Evolutionary conservation across 2,113 vertebrate species (phyloP), one percentile per base, ranked within the genome.

Genomic region (Myotis lucifugus): DNA sequence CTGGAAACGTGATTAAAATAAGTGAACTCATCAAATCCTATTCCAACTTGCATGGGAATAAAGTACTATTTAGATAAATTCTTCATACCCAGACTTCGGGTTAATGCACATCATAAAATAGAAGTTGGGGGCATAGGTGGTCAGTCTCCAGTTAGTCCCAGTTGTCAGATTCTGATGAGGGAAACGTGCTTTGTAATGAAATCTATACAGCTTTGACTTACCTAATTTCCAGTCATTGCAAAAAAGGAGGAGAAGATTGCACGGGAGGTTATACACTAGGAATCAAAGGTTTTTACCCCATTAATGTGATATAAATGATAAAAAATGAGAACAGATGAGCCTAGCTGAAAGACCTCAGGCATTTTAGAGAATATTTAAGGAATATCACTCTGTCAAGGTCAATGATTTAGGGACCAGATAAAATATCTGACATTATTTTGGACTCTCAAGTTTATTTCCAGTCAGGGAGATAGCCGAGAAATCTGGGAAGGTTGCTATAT

Each of bases 131-230:
- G n/a, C 32, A 83, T 4, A 86, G 37, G 4, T 15, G 84, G 70
- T 59, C 29, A 77, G 32, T 93, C 19, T 92, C 69, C 34, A 81
- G 59, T 81, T 76, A 82, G 9, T 46, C 32, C 59, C 50, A 95
- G 8, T 91, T 83, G 54, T 93, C 50, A 83, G 40, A 15, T 92
- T 7, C 32, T 73, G 61, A 40, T n/a, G 13, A 12, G 27, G 5
- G 89, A 79, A 8, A 67, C 5, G 4, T 87, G 19, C 25, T 91
- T 87, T 94, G 32, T n/a, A 74, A 87, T 85, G 79, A 95, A 93
- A 77, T 82, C 66, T 91, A 34, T 32, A 50, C 12, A 52, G 27
- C 32, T 70, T 95, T 79, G 69, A 85, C 40, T 93, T 91, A 23
- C 18, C 37, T 61, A 61, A 61, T 61, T 61, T 61, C 25, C 59